Percentiles rank a stretch among this genome's conserved stretches.
These are phyloP conservation scores for Tupaia tana DNA, from an alignment of 2,113 vertebrate genomes.

Conservation along the genomic window DNA sequence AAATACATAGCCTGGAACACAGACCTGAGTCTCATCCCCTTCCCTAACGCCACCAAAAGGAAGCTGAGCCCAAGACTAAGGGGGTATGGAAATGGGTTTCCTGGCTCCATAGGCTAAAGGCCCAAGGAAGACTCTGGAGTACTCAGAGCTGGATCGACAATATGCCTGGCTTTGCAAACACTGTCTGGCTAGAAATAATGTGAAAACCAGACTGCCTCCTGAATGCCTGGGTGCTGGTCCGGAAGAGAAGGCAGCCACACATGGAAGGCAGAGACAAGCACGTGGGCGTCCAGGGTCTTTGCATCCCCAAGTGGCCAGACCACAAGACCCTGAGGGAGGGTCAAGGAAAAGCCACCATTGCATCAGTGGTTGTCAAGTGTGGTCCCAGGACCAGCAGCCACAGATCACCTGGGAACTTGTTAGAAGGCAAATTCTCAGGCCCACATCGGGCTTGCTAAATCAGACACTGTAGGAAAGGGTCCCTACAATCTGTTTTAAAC, in stretches of 20 bases:
- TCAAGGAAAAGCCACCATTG: not conserved
- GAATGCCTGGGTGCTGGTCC: not conserved
- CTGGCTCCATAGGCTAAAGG: not conserved
- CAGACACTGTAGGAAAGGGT: not conserved
- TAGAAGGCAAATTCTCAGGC: not conserved
- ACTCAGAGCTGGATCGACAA: not conserved
- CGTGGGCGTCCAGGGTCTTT: not conserved
- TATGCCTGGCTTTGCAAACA: slow-evolving; percentile 28
- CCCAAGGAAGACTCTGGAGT: not conserved
- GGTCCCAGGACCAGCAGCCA: not conserved
- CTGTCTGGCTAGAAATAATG: slow-evolving; percentile 29
- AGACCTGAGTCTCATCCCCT: not conserved
- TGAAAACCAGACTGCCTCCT: slow-evolving; percentile 39
- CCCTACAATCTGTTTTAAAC: not conserved
- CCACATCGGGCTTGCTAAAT: not conserved
- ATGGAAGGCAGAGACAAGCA: not conserved
- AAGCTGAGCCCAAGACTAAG: not conserved
- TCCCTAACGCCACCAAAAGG: not conserved
- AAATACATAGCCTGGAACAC: not conserved
- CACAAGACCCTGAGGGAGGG: not conserved
- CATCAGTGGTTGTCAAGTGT: not conserved
- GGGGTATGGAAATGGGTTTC: not conserved
- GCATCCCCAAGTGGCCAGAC: not conserved
- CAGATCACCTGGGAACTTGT: not conserved
- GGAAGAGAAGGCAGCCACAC: not conserved